phyloP scores from a whole-genome alignment of 1,140 invertebrate genomes.

The Cydia strobilella region DNA sequence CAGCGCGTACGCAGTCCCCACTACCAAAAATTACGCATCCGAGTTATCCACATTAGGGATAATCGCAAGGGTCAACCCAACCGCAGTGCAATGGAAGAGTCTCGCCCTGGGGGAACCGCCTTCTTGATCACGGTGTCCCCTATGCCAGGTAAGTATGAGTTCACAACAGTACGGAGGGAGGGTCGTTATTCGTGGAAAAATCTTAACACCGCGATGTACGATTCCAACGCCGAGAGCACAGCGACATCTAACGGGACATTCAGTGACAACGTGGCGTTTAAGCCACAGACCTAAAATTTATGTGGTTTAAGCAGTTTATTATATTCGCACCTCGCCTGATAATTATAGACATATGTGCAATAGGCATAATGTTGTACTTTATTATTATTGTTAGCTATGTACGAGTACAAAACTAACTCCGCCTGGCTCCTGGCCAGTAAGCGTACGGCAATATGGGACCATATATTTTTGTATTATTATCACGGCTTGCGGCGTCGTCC shows the following conservation, averaged over 20 bases:
- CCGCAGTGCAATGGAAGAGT: constrained; percentile 3
- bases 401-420: too few species aligned
- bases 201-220: background rate
- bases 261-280: background rate
- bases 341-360: too few species aligned
- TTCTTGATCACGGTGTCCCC: background rate
- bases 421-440: too few species aligned
- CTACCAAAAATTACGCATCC: constrained; percentile 10
- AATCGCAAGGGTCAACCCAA: constrained; percentile 9
- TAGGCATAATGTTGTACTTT: too few species aligned
- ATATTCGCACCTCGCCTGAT: too few species aligned
- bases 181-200: background rate
- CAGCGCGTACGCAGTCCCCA: constrained; percentile 5
- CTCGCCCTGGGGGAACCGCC: constrained; percentile 7
- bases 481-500: too few species aligned
- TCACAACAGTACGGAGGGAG: background rate
- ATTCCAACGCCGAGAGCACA: background rate
- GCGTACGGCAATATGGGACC: too few species aligned
- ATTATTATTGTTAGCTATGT: too few species aligned
- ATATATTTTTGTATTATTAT: too few species aligned
- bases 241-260: background rate
- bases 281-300: too few species aligned
- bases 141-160: constrained; percentile 3
- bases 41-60: constrained; percentile 10
- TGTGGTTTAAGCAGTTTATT: too few species aligned